Evolutionary conservation across 2,888 invertebrate genomes (phyloP), one percentile per base, ranked within the genome.

Genomic region (Athetis lepigone): DNA sequence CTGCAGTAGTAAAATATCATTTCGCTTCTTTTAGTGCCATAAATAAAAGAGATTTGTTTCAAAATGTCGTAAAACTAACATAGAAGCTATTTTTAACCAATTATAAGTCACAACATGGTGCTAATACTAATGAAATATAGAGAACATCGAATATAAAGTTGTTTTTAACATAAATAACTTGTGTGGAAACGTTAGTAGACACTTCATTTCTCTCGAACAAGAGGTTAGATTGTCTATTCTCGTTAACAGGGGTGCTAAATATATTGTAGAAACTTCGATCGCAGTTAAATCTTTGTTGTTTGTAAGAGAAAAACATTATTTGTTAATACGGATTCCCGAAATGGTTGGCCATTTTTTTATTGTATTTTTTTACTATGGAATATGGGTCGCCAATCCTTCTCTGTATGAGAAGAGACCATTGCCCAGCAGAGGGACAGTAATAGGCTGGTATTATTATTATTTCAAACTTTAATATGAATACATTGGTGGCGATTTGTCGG

Each of bases 81-180:
- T 18, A 64, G 8, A 23, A 18, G 9, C 18, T 16, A 37, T 16
- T 49, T 19, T 0, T 58, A 49, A 43, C 49, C 49, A 47, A 33
- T 19, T 13, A 58, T 43, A 49, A 49, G 8, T 65, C 49, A 25
- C 19, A 37, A 27, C 23, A 37, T 33, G 16, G 25, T 49, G 5
- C 55, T 58, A 37, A 19, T 39, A 11, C 19, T 43, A 39, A 59
- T 45, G 49, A 68, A 50, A 59, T 57, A 67, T 64, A 25, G 33
- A 56, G 33, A 67, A 68, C 59, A 58, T 49, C 11, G 8, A 29
- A 29, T 19, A 37, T 49, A 29, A 65, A 68, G 37, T 59, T 52
- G 21, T 52, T 67, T n/a, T 18, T 18, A 47, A 61, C 43, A 54
- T 68, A 62, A 67, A 67, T 70, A 61, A 61, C 36, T 25, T 16